phyloP scores from a whole-genome alignment of 2,797 vertebrate species.

The Thamnophis elegans region DNA sequence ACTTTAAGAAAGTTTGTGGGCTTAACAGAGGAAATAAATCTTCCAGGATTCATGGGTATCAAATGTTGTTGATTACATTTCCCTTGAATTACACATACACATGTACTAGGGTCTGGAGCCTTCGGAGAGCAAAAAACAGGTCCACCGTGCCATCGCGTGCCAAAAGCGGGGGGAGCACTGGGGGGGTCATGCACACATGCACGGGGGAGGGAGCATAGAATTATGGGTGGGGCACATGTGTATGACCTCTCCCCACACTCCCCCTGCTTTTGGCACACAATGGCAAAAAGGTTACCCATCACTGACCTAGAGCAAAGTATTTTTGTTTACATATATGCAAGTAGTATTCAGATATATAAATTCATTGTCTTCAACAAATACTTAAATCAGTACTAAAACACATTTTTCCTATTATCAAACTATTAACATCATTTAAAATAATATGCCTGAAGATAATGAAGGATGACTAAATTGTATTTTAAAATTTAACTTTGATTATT shows the following conservation, averaged over 20 bases:
- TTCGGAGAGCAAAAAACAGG: too few species aligned
- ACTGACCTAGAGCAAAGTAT: not conserved
- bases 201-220: too few species aligned
- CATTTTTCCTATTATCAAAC: not conserved
- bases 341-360: not conserved
- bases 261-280: too few species aligned
- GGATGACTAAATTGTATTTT: conserved; percentile 46
- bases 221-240: too few species aligned
- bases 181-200: too few species aligned
- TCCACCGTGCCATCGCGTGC: too few species aligned
- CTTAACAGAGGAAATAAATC: not conserved
- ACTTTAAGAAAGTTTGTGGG: not conserved
- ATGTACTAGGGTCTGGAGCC: too few species aligned
- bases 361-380: conserved; percentile 22
- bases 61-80: not conserved
- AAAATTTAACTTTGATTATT: conserved; percentile 54
- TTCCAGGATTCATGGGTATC: not conserved
- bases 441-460: not conserved
- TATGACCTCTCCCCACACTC: too few species aligned
- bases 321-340: not conserved
- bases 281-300: too few species aligned
- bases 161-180: too few species aligned
- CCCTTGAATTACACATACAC: not conserved
- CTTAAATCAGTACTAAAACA: not conserved
- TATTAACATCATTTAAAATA: not conserved